Base-by-base conservation (phyloP, 2,113 vertebrate species). In the Apteryx owenii region DNA sequence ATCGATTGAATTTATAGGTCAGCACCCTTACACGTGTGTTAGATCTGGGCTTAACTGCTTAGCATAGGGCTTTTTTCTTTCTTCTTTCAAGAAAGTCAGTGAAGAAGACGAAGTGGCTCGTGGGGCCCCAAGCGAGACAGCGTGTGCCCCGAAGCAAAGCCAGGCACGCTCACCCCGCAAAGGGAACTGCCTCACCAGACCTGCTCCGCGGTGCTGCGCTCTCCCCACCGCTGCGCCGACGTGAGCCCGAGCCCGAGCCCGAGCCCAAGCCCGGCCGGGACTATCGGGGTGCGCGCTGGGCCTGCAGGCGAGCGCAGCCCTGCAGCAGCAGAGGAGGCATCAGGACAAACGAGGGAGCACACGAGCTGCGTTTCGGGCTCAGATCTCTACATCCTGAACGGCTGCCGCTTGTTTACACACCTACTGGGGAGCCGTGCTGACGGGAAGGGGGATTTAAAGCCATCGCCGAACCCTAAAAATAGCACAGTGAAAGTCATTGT, bases 301-400 rank as follows among this genome's bases (percentile, higher is more conserved):
- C 38, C 56, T 50, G 31, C 48, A 50, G 76, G 60, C 64, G 51
- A 18, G 4, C 70, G n/a, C 42, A 75, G n/a, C 56, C 25, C 62
- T 17, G 33, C 11, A 54, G 16, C 36, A 23, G 69, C 71, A 90
- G 69, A 82, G 64, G 12, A 92, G 36, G 69, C 79, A 88, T 54
- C 83, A 85, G 84, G 85, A 89, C 66, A 88, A 92, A 48, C 12
- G 70, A 88, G 90, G 93, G 95, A 96, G 85, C 77, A 92, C 75
- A 42, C 9, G 85, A 97, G 93, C 81, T 82, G n/a, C 3, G 4
- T 91, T 96, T 91, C 23, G 42, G 1, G 54, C 69, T 80, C 79
- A 95, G 93, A 81, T 22, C 44, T 46, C 58, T 61, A 19, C 38
- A 85, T 86, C 76, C 42, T 68, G 87, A 87, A 46, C 61, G 66